These are phyloP conservation scores for Alligator sinensis DNA, from an alignment of 2,113 vertebrate species.

Conservation along the genomic window DNA sequence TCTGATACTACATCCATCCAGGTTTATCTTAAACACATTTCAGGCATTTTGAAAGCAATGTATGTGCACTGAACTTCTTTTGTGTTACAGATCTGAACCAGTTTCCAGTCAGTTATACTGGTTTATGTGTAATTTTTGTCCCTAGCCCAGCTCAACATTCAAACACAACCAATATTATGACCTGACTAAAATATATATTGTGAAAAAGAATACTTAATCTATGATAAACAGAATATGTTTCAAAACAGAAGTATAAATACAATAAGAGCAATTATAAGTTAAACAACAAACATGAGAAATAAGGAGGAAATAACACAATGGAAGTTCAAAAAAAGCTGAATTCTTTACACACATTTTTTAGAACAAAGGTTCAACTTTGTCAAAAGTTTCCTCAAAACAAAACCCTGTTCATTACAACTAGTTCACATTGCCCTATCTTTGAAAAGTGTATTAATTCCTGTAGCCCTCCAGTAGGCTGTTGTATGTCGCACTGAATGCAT, in stretches of 20 bases:
- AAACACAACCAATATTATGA: neutral
- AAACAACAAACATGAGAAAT: neutral
- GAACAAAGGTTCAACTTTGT: neutral
- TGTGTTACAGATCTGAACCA: too few species aligned
- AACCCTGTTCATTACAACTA: neutral
- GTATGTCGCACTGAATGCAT: conserved; percentile 21
- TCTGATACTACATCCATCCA: too few species aligned
- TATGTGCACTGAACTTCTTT: too few species aligned
- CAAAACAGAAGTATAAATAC: neutral
- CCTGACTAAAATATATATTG: neutral
- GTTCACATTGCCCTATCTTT: neutral
- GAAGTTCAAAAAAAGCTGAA: neutral
- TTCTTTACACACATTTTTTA: neutral
- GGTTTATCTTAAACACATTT: too few species aligned
- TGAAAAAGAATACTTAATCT: neutral
- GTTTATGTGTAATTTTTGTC: too few species aligned
- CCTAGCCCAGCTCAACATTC: too few species aligned
- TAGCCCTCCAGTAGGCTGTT: conserved; percentile 20
- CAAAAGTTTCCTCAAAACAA: neutral
- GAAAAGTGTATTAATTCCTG: conserved; percentile 48
- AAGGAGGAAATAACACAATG: neutral
- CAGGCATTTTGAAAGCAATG: too few species aligned
- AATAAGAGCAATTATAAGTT: neutral
- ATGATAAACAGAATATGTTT: neutral
- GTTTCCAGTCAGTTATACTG: too few species aligned